Evolutionary conservation across 1,140 invertebrate species (phyloP).

Genomic region (Medauroidea extradentata): DNA sequence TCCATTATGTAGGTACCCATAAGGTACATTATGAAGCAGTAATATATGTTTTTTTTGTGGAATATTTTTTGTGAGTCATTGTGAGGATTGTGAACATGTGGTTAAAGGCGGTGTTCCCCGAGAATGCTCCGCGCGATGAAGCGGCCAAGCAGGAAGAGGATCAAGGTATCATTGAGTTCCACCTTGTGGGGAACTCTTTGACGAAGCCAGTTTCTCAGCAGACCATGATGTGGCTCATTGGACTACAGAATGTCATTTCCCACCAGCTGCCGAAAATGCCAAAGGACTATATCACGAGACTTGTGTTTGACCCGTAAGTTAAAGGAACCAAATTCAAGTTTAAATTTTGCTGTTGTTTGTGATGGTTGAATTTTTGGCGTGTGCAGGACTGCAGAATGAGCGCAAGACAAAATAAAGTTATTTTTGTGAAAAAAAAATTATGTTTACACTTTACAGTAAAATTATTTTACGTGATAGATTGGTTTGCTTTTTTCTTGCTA

Average conservation of each 20-base stretch:
- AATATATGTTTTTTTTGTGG: no score
- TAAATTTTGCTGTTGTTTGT: not conserved
- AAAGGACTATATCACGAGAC: slow-evolving; percentile 93
- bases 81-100: not conserved
- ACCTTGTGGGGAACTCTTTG: slow-evolving; percentile 90
- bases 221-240: slow-evolving; percentile 89
- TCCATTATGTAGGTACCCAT: no score
- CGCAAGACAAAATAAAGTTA: not conserved
- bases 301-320: slow-evolving; percentile 94
- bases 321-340: not conserved
- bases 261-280: slow-evolving; percentile 96
- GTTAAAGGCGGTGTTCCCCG: slow-evolving; percentile 65
- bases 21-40: no score
- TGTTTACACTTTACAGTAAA: no score
- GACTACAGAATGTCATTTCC: slow-evolving; percentile 92
- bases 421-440: not conserved
- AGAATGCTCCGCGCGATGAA: slow-evolving; percentile 83
- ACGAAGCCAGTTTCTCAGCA: slow-evolving; percentile 82
- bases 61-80: no score
- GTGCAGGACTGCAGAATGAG: not conserved
- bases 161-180: slow-evolving; percentile 85
- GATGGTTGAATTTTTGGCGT: not conserved
- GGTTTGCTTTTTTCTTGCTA: no score
- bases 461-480: no score
- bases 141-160: slow-evolving; percentile 86